These are phyloP conservation scores for Pyxicephalus adspersus DNA, from an alignment of 2,113 vertebrate genomes.

Conservation along the genomic window DNA sequence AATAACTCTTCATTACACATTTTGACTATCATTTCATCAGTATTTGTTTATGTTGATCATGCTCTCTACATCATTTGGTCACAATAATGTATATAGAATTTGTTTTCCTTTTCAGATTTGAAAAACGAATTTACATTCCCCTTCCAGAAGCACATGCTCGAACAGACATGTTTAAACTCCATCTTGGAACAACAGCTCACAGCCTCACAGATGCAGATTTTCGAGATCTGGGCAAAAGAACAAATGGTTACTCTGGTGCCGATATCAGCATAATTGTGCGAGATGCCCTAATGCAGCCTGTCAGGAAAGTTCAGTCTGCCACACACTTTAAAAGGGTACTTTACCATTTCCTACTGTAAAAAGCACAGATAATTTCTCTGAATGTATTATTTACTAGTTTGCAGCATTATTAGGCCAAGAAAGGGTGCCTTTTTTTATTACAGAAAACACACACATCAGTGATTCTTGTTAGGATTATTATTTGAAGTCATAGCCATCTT, in stretches of 20 bases:
- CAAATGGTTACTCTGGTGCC: slow-evolving; percentile 90
- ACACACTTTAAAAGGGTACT: slow-evolving; percentile 94
- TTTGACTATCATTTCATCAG: no score
- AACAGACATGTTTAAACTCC: slow-evolving; percentile 90
- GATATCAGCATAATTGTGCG: slow-evolving; percentile 93
- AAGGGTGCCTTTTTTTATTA: no score
- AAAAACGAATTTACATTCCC: slow-evolving; percentile 97
- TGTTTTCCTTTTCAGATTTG: slow-evolving; percentile 79
- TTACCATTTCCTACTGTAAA: not conserved
- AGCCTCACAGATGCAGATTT: slow-evolving; percentile 82
- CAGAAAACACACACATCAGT: no score
- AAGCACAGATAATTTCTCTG: no score
- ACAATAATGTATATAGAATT: not conserved
- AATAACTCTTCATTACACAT: no score
- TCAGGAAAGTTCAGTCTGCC: slow-evolving; percentile 94
- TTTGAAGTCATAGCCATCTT: no score
- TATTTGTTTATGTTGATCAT: no score
- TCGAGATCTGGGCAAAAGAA: slow-evolving; percentile 84
- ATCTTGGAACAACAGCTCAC: slow-evolving; percentile 87
- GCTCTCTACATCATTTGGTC: not conserved
- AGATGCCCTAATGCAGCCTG: slow-evolving; percentile 96
- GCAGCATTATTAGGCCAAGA: no score
- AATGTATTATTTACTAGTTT: no score
- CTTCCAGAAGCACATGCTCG: slow-evolving; percentile 93
- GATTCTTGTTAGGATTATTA: no score